phyloP scores from a whole-genome alignment of 2,888 invertebrate genomes.

The Synanthedon vespiformis region DNA sequence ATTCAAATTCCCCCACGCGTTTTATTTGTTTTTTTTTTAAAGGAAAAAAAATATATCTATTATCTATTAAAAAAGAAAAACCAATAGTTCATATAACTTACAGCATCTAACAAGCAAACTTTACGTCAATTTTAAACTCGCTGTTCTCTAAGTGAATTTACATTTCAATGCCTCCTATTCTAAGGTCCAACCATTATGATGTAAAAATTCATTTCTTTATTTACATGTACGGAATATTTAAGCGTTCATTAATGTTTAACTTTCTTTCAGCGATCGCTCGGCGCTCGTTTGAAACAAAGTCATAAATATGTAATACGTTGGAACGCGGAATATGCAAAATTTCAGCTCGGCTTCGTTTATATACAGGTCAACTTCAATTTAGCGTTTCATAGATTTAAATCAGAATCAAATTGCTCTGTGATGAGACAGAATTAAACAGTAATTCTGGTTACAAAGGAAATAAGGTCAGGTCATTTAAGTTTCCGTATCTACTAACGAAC shows the following conservation, averaged over 20 bases:
- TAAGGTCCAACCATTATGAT: conserved; percentile 33
- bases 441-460: not conserved
- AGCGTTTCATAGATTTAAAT: conserved; percentile 32
- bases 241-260: conserved; percentile 65
- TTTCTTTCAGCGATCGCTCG: conserved; percentile 51
- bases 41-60: no score
- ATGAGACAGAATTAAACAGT: conserved; percentile 7
- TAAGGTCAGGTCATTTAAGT: not conserved
- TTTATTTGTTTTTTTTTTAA: no score
- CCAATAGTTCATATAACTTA: no score
- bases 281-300: conserved; percentile 44
- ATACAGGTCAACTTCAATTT: conserved; percentile 55
- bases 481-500: no score
- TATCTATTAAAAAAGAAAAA: no score
- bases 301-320: conserved; percentile 63
- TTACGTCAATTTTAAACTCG: not conserved
- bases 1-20: no score
- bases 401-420: conserved; percentile 18
- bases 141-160: conserved; percentile 28
- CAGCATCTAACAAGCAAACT: not conserved
- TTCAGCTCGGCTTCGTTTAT: conserved; percentile 30
- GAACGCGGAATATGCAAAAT: conserved; percentile 49
- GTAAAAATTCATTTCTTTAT: conserved; percentile 60
- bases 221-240: conserved; percentile 63
- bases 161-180: conserved; percentile 27